Conservation (phyloP, 2,113 vertebrate species). For the Philantomba maxwellii region DNA sequence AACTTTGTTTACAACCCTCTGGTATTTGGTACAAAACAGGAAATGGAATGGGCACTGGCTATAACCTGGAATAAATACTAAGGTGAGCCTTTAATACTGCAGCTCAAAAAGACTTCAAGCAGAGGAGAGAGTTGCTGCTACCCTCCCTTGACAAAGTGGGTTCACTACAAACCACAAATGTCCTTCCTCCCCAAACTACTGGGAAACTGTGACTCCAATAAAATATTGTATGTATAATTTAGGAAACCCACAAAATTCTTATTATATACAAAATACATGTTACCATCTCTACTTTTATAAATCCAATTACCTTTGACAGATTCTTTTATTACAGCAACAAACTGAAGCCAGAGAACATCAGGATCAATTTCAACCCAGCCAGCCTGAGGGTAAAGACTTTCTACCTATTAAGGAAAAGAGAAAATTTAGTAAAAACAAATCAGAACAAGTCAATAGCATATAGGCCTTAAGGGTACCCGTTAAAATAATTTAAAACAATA, state of each 20-base stretch:
- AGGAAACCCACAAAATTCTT: background rate
- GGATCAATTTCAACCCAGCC: conserved; percentile 94
- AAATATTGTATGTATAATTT: background rate
- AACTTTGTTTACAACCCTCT: background rate
- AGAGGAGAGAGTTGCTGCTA: background rate
- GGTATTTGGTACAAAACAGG: background rate
- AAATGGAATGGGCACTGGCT: background rate
- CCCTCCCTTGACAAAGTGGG: background rate
- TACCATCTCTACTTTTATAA: conserved; percentile 7
- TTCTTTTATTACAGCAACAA: conserved; percentile 88
- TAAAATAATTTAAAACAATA: conserved; percentile 9
- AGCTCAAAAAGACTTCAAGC: background rate
- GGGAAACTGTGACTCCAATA: background rate
- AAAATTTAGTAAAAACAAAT: background rate
- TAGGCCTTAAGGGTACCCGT: background rate
- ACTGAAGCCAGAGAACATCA: conserved; percentile 88
- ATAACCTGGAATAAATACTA: background rate
- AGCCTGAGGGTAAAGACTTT: conserved; percentile 82
- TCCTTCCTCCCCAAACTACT: background rate
- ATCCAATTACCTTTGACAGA: conserved; percentile 87
- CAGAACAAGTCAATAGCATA: background rate
- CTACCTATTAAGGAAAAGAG: conserved; percentile 79
- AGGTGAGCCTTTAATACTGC: background rate
- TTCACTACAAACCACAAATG: background rate
- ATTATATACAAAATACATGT: background rate